phyloP scores from a whole-genome alignment of 2,888 invertebrate genomes.

The Meganola albula region DNA sequence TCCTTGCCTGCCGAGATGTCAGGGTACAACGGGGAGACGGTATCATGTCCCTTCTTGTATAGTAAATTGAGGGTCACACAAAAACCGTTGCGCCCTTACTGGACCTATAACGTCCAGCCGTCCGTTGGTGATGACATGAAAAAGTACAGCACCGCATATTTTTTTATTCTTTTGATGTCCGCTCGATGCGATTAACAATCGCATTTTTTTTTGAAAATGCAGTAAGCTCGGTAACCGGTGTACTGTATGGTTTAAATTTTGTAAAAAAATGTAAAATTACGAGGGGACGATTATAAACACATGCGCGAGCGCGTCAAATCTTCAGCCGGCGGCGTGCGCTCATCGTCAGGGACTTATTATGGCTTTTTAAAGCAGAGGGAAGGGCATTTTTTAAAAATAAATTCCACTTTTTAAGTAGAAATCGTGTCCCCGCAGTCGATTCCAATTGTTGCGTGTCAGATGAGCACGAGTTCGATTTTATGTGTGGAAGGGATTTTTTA shows the following conservation, averaged over 20 bases:
- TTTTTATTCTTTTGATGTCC: slow-evolving; percentile 62
- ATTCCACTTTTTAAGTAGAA: slow-evolving; percentile 68
- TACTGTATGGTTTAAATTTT: slow-evolving; percentile 62
- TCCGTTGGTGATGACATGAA: slow-evolving; percentile 56
- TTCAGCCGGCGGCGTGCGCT: slow-evolving; percentile 75
- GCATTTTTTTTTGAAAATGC: slow-evolving; percentile 44
- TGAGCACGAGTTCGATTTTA: slow-evolving; percentile 75
- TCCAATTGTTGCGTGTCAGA: slow-evolving; percentile 77
- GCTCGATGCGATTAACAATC: slow-evolving; percentile 59
- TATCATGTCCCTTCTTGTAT: slow-evolving; percentile 63
- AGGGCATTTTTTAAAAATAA: slow-evolving; percentile 71
- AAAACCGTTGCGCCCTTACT: slow-evolving; percentile 72
- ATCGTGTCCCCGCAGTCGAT: slow-evolving; percentile 67
- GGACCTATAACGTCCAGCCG: slow-evolving; percentile 72
- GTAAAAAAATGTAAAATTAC: slow-evolving; percentile 65
- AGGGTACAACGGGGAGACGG: slow-evolving; percentile 55
- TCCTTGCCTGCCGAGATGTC: slow-evolving; percentile 62
- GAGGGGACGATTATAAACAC: slow-evolving; percentile 75
- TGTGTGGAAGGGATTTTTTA: slow-evolving; percentile 71
- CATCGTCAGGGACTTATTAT: slow-evolving; percentile 59
- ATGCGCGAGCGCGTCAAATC: slow-evolving; percentile 77
- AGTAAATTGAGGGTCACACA: slow-evolving; percentile 76
- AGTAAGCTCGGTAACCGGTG: slow-evolving; percentile 59
- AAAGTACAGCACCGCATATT: slow-evolving; percentile 49
- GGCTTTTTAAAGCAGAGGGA: slow-evolving; percentile 73